Evolutionary conservation across 2,113 vertebrate species (phyloP).

Genomic region (Callaeas wilsoni): DNA sequence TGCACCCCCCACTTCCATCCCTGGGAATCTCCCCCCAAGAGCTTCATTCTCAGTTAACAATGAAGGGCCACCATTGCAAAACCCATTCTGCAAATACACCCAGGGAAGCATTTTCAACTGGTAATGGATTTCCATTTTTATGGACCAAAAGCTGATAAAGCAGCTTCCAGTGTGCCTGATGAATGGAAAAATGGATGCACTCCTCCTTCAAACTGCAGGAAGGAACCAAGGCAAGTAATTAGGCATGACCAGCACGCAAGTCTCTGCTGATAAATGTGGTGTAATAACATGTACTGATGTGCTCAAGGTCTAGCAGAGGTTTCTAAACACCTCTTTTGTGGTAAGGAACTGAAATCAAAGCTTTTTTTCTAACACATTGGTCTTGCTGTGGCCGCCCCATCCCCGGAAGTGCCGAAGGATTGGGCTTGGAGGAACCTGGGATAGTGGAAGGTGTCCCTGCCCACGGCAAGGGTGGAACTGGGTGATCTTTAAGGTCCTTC

Average conservation of each 20-base stretch:
- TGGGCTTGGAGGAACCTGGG: not conserved
- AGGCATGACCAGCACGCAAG: not conserved
- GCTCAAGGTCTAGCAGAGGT: not conserved
- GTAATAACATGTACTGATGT: not conserved
- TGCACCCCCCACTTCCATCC: not conserved
- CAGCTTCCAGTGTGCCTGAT: not conserved
- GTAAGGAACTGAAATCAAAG: not conserved
- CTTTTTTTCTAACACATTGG: not conserved
- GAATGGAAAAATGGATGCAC: not conserved
- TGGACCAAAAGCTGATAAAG: not conserved
- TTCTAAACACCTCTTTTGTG: not conserved
- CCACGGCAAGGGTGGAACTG: not conserved
- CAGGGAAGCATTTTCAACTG: not conserved
- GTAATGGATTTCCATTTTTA: not conserved
- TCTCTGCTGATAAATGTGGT: not conserved
- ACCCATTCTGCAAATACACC: not conserved
- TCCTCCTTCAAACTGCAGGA: not conserved
- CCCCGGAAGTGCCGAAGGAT: not conserved
- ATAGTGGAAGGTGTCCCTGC: not conserved
- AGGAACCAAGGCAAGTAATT: not conserved
- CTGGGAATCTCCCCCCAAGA: not conserved
- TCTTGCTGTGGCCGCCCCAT: not conserved
- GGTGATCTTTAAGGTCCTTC: not conserved
- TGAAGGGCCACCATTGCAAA: not conserved
- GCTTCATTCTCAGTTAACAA: not conserved